Evolutionary conservation across 2,888 invertebrate species (phyloP), one percentile per base, ranked within the genome.

Genomic region (Beris morrisii): DNA sequence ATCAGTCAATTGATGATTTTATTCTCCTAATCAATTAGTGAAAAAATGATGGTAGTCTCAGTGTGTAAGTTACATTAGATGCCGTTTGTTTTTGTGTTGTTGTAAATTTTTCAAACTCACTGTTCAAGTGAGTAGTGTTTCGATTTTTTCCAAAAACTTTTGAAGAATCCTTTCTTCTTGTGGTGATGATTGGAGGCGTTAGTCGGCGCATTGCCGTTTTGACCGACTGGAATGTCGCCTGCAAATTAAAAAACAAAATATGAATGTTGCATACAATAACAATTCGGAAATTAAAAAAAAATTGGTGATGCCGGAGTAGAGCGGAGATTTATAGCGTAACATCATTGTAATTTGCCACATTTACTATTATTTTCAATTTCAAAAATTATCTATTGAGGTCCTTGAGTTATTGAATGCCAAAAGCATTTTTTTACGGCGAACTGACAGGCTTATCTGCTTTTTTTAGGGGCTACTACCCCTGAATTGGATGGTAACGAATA

Each of bases 141-240:
- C 72, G 92, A 92, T 75, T 91, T 87, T 81, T 93, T 93, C 93
- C 93, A 93, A 73, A 93, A 88, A 79, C 87, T 91, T 82, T 91
- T 91, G 83, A 93, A 93, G 81, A 93, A 92, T 71, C 93, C 91
- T 81, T 91, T 91, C 79, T 92, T 91, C 82, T 92, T 92, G 72
- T 91, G 90, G 66, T 78, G 74, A 63, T 75, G 75, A 38, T 67
- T 48, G 12, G 59, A 11, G 28, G 30, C 11, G 59, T 64, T 64
- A 11, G 64, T 58, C 6, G 64, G 38, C 32, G 50, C 52, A 11
- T 50, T 61, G 13, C 61, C 52, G 22, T 50, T 61, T 59, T 70
- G 65, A 32, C 65, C 68, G 43, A 67, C 15, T 38, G 70, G 68
- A 11, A 70, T 67, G 28, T 70, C 70, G 54, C 70, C 70, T 70